Conservation (phyloP, 2,888 invertebrate species). For the Synanthedon vespiformis region DNA sequence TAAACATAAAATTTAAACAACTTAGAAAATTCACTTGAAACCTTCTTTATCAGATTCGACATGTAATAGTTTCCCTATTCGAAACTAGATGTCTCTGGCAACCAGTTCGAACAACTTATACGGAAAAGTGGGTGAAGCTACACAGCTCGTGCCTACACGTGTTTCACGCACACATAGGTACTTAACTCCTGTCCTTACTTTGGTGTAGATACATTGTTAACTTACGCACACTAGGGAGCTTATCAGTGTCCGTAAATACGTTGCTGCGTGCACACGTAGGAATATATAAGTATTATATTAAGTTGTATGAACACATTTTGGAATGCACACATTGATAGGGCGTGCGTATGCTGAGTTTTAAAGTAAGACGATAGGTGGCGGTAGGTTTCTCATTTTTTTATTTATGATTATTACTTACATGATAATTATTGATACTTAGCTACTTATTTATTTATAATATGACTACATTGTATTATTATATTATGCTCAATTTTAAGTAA, state of each 20-base stretch:
- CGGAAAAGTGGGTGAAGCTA: constrained; percentile 30
- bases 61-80: constrained; percentile 21
- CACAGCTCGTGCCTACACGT: constrained; percentile 16
- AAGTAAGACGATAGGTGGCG: constrained; percentile 41
- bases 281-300: too few species aligned
- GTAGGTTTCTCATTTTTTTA: constrained; percentile 5
- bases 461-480: too few species aligned
- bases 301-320: constrained; percentile 1
- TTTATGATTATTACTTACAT: too few species aligned
- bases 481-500: too few species aligned
- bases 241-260: constrained; percentile 6
- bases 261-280: constrained; percentile 13
- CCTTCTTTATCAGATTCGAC: constrained; percentile 27
- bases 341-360: constrained; percentile 12
- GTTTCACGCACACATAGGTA: constrained; percentile 19
- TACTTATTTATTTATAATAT: too few species aligned
- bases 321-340: constrained; percentile 18
- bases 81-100: constrained; percentile 52
- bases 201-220: constrained; percentile 11
- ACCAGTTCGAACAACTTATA: constrained; percentile 30
- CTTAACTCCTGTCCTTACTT: constrained; percentile 6
- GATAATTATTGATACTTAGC: too few species aligned
- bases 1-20: too few species aligned
- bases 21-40: constrained; percentile 17
- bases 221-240: constrained; percentile 19